phyloP scores from a whole-genome alignment of 2,113 vertebrate species.

The Glaucomys volans region DNA sequence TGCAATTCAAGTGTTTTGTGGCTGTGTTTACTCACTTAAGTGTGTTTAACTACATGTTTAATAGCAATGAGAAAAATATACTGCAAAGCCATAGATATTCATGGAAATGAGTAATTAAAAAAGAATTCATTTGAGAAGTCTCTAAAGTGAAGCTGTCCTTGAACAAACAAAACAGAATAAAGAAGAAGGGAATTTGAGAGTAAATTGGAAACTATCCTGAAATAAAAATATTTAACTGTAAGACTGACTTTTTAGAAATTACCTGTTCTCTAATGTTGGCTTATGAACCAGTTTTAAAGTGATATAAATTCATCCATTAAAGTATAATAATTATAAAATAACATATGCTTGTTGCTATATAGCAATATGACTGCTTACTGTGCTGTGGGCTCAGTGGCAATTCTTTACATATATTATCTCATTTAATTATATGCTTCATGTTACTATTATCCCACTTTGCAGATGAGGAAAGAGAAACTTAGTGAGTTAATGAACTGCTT shows the following conservation, averaged over 20 bases:
- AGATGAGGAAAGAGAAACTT: neutral
- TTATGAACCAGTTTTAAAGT: conserved; percentile 30
- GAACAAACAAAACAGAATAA: conserved; percentile 37
- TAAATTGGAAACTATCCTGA: neutral
- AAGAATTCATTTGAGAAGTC: conserved; percentile 42
- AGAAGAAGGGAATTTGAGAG: conserved; percentile 1
- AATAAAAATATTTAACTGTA: conserved; percentile 21
- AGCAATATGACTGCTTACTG: neutral
- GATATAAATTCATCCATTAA: neutral
- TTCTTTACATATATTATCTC: neutral
- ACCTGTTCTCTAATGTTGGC: neutral
- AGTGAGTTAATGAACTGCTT: neutral
- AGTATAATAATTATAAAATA: neutral
- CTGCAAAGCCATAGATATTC: conserved; percentile 54
- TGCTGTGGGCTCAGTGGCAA: neutral
- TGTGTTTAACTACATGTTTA: neutral
- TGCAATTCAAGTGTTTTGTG: conserved; percentile 47
- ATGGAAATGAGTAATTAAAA: conserved; percentile 57
- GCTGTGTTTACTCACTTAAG: conserved; percentile 44
- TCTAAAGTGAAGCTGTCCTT: conserved; percentile 55
- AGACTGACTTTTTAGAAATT: conserved; percentile 43
- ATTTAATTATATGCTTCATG: neutral
- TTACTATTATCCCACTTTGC: neutral
- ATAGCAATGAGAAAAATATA: conserved; percentile 55
- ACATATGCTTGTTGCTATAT: neutral